Evolutionary conservation across 2,797 vertebrate genomes (phyloP).

Genomic region (Etheostoma perlongum): DNA sequence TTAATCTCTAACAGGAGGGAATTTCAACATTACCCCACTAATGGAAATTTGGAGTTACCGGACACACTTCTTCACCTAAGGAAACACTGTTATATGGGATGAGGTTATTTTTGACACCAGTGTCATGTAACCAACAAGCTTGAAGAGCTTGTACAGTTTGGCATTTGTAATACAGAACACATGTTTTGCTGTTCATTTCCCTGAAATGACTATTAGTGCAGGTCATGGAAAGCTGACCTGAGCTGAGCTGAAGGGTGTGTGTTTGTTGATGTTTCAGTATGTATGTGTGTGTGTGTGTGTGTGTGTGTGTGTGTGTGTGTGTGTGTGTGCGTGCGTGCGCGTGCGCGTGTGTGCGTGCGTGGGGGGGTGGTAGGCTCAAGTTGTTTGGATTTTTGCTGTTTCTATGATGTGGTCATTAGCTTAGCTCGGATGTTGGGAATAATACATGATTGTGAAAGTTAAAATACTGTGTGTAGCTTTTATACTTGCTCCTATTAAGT

Average conservation of each 20-base stretch:
- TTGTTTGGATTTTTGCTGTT: slow-evolving; percentile 50
- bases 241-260: slow-evolving; percentile 18
- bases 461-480: background rate
- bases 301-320: slow-evolving; percentile 10
- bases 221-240: slow-evolving; percentile 36
- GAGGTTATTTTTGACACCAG: background rate
- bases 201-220: slow-evolving; percentile 39
- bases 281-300: background rate
- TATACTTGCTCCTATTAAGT: background rate
- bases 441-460: slow-evolving; percentile 15
- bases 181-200: slow-evolving; percentile 16
- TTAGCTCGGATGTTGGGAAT: slow-evolving; percentile 21
- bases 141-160: slow-evolving; percentile 2
- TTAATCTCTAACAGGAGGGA: slow-evolving; percentile 12
- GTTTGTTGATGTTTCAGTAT: slow-evolving; percentile 34
- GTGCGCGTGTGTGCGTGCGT: too few relatives aligned
- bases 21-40: background rate
- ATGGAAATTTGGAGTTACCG: background rate
- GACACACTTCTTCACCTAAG: background rate
- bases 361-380: slow-evolving; percentile 3
- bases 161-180: slow-evolving; percentile 4
- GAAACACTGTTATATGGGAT: background rate
- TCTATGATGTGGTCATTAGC: slow-evolving; percentile 54
- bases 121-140: background rate
- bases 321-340: slow-evolving; percentile 4